A percentile compares a stretch with the other conserved stretches of the same genome.
Evolutionary conservation across 2,888 invertebrate genomes (phyloP).

Genomic region (Netelia virgata): DNA sequence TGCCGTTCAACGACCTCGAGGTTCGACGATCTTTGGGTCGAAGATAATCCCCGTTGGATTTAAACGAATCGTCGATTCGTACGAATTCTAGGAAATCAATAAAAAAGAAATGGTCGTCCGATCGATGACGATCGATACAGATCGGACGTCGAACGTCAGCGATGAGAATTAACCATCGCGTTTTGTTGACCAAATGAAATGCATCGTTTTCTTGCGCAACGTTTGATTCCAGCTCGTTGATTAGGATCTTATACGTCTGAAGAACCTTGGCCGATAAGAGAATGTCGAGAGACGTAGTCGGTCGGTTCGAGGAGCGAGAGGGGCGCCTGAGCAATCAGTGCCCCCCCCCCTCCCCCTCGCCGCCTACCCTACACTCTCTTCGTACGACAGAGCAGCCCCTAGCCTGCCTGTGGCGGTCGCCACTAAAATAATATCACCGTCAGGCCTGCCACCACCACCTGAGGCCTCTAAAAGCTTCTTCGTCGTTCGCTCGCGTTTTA

Average conservation of each 20-base stretch:
- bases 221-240: background rate
- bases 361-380: background rate
- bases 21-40: conserved; percentile 8
- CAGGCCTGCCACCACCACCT: conserved; percentile 73
- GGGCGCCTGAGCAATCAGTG: conserved; percentile 45
- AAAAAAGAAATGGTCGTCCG: background rate
- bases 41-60: conserved; percentile 35
- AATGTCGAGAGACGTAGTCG: background rate
- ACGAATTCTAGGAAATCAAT: conserved; percentile 1
- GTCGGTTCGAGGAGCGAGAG: background rate
- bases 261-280: conserved; percentile 50
- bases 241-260: conserved; percentile 3
- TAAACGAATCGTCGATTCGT: background rate
- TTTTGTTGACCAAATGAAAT: background rate
- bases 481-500: conserved; percentile 30
- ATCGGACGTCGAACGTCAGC: background rate
- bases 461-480: conserved; percentile 80
- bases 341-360: background rate
- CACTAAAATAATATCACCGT: conserved; percentile 60
- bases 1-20: conserved; percentile 16
- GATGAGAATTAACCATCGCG: background rate
- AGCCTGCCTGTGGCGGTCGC: conserved; percentile 15
- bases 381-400: background rate
- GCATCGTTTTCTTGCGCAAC: background rate
- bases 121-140: background rate